phyloP scores from a whole-genome alignment of 2,797 vertebrate species.

The Neosilurus hyrtlii region DNA sequence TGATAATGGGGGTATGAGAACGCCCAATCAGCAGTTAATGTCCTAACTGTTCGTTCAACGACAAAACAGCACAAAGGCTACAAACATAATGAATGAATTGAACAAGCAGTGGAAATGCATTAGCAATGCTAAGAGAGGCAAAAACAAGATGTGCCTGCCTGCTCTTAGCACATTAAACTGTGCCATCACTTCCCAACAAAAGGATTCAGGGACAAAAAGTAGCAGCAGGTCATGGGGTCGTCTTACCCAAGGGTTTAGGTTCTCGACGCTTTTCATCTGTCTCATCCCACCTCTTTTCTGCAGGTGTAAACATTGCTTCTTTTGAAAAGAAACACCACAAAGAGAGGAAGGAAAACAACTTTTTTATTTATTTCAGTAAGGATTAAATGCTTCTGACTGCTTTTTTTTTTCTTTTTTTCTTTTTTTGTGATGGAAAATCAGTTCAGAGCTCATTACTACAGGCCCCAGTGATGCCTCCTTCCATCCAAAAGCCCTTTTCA shows the following conservation, averaged over 20 bases:
- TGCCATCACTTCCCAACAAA: neutral
- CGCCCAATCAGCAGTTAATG: neutral
- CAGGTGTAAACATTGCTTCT: neutral
- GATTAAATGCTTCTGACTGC: neutral
- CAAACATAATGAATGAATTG: neutral
- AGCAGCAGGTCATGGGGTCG: neutral
- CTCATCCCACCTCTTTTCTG: neutral
- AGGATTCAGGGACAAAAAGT: too few species aligned
- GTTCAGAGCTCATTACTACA: slow-evolving; percentile 3
- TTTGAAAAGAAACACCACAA: neutral
- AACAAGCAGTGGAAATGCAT: neutral
- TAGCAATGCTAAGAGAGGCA: neutral
- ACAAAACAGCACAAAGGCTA: neutral
- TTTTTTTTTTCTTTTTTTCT: neutral
- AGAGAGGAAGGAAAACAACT: neutral
- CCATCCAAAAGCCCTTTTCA: neutral
- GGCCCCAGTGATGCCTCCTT: neutral
- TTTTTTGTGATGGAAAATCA: neutral
- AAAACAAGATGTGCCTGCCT: neutral
- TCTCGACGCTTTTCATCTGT: neutral
- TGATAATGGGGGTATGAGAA: neutral
- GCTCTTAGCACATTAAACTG: neutral
- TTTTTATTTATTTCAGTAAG: neutral
- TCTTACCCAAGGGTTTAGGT: neutral
- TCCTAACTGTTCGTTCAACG: neutral